A percentile compares a stretch with the other conserved stretches of the same genome.
Evolutionary conservation across 2,113 vertebrate genomes (phyloP).

Genomic region (Rhinoptilus africanus): DNA sequence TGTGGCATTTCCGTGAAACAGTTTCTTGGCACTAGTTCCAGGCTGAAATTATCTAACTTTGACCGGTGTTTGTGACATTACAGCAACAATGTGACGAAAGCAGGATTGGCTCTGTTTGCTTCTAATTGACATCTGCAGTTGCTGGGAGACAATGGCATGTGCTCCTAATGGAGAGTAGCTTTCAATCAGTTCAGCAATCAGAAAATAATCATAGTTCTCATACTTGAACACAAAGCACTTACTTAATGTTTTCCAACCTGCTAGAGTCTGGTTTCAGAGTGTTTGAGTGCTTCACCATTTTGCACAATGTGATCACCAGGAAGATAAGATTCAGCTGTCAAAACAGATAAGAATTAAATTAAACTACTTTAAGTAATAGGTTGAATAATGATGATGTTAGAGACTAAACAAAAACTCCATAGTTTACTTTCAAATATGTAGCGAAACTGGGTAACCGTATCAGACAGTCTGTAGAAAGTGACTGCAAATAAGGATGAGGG

Average conservation of each 20-base stretch:
- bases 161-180: conserved; percentile 71
- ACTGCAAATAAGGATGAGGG: neutral
- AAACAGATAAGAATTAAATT: conserved; percentile 79
- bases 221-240: conserved; percentile 83
- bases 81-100: conserved; percentile 59
- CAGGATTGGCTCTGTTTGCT: conserved; percentile 60
- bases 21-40: conserved; percentile 66
- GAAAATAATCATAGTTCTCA: conserved; percentile 72
- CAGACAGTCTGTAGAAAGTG: neutral
- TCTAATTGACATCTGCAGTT: conserved; percentile 72
- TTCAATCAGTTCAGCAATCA: conserved; percentile 75
- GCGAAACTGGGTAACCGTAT: neutral
- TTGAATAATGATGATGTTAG: conserved; percentile 38
- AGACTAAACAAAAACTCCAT: conserved; percentile 36
- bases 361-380: conserved; percentile 51
- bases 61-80: conserved; percentile 65
- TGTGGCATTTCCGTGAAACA: conserved; percentile 68
- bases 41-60: conserved; percentile 70
- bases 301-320: conserved; percentile 98
- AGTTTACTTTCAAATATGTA: conserved; percentile 29
- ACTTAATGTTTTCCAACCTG: conserved; percentile 99
- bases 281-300: conserved; percentile 99
- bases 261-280: conserved; percentile 99
- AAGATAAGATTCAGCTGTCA: conserved; percentile 98
- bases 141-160: conserved; percentile 65